Evolutionary conservation across 2,113 vertebrate species (phyloP).

Genomic region (Ctenodactylus gundi): DNA sequence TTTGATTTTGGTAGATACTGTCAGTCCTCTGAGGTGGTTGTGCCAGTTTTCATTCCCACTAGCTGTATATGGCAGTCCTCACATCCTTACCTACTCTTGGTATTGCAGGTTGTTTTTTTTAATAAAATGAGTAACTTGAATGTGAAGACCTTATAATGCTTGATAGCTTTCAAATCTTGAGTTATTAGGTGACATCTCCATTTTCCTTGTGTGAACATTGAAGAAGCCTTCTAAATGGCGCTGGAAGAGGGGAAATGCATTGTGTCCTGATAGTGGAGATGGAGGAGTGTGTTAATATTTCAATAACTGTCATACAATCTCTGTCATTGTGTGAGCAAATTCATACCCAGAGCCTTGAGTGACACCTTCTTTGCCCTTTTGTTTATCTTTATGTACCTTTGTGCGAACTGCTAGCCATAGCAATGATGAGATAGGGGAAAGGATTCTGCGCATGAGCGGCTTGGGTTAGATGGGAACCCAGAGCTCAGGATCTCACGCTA

Average conservation of each 20-base stretch:
- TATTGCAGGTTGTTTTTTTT: slow-evolving; percentile 15
- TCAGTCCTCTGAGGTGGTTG: background rate
- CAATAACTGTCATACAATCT: background rate
- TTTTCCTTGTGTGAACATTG: background rate
- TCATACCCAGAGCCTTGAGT: background rate
- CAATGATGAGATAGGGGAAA: background rate
- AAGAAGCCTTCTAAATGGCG: background rate
- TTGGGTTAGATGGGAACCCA: background rate
- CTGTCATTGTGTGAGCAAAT: background rate
- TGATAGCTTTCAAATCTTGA: background rate
- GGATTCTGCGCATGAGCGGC: background rate
- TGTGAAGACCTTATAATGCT: background rate
- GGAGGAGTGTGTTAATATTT: background rate
- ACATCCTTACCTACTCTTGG: background rate
- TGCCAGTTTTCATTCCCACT: background rate
- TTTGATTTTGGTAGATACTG: background rate
- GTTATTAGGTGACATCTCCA: background rate
- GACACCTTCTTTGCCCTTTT: background rate
- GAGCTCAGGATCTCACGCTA: background rate
- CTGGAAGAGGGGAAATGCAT: background rate
- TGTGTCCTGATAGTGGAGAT: background rate
- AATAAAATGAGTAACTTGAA: background rate
- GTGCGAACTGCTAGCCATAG: background rate
- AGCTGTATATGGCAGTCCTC: background rate
- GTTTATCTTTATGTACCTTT: background rate